Base-by-base conservation (phyloP, 2,888 invertebrate species). In the Muscina levida region DNA sequence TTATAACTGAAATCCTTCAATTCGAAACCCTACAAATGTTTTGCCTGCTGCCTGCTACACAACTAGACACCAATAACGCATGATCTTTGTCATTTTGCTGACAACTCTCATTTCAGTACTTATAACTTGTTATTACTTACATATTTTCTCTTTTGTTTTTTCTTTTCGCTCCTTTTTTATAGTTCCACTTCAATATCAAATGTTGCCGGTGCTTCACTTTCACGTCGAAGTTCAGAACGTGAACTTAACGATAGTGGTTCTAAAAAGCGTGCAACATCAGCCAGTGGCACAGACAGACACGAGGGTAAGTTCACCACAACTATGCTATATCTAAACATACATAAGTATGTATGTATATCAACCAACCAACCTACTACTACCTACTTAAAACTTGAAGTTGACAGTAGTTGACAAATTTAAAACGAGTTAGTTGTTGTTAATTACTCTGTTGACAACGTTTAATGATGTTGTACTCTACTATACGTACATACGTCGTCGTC, bases 181-280 rank as follows among this genome's bases (percentile, higher is more conserved):
- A 94, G 96, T 91, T 96, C 97, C 85, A 96, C 97, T 88, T 97
- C 97, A 88, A 97, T 96, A 85, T 95, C 95, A 88, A 97, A 97
- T 92, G 96, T 97, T 91, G 95, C 95, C 90, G 94, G 95, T 91
- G 93, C 93, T 91, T 93, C 94, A 90, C 93, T 96, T 87, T 95
- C 96, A 84, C 94, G 96, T 91, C 93, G 96, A 89, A 95, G 96
- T 88, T 96, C 95, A 77, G 96, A 96, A 91, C 92, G 96, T 83
- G 96, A 97, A 88, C 92, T 96, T 85, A 91, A 90, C 90, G 93
- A 93, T 85, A 93, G 93, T 84, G 88, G 89, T 85, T 87, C 89
- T 85, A 96, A 95, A 91, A 96, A 97, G 89, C 92, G 95, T 85
- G 94, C 94, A 83, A 94, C 94, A 80, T 95, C 95, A 84, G 95